phyloP scores from a whole-genome alignment of 2,888 invertebrate species.

The Eledona agricola region DNA sequence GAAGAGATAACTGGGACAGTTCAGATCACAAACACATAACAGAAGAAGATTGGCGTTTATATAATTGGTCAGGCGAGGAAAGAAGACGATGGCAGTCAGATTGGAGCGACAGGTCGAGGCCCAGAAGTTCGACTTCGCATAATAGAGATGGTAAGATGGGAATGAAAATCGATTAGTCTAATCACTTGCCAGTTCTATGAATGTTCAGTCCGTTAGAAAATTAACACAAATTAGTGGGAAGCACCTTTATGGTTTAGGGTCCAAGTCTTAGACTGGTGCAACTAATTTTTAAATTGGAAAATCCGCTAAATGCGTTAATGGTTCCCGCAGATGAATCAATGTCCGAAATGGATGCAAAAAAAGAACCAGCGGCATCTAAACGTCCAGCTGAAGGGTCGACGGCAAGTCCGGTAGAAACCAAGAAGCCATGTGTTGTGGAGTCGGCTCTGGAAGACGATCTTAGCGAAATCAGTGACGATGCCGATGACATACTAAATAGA shows the following conservation, averaged over 20 bases:
- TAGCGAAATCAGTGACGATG: slow-evolving; percentile 89
- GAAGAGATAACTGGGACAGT: slow-evolving; percentile 57
- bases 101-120: slow-evolving; percentile 61
- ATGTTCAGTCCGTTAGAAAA: too few relatives aligned
- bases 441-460: slow-evolving; percentile 72
- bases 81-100: slow-evolving; percentile 60
- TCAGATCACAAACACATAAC: slow-evolving; percentile 55
- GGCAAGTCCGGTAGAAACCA: slow-evolving; percentile 62
- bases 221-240: too few relatives aligned
- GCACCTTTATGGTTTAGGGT: too few relatives aligned
- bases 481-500: slow-evolving; percentile 85
- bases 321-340: too few relatives aligned
- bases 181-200: too few relatives aligned
- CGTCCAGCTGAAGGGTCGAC: slow-evolving; percentile 56
- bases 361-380: slow-evolving; percentile 58
- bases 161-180: too few relatives aligned
- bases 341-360: slow-evolving; percentile 52
- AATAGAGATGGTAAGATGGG: slow-evolving; percentile 52
- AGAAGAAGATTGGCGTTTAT: slow-evolving; percentile 61
- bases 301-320: too few relatives aligned
- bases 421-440: slow-evolving; percentile 63
- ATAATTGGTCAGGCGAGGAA: slow-evolving; percentile 64
- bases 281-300: too few relatives aligned
- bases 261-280: too few relatives aligned
- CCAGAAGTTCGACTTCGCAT: slow-evolving; percentile 61